phyloP scores from a whole-genome alignment of 2,797 vertebrate species.

The Buceros bicornis region DNA sequence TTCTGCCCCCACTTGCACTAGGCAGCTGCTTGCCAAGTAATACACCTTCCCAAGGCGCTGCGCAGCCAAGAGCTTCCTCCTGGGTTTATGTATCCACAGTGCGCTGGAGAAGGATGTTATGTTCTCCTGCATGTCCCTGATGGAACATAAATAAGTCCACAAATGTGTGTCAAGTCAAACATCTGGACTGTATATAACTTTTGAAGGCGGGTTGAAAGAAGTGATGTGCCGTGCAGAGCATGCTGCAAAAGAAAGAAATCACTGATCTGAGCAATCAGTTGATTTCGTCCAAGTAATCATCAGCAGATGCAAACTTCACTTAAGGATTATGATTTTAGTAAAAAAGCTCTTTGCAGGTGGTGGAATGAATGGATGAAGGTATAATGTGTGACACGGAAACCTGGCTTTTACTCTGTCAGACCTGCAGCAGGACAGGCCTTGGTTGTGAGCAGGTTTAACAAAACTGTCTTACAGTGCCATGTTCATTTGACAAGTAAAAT shows the following conservation, averaged over 20 bases:
- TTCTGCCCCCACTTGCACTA: neutral
- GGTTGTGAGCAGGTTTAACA: neutral
- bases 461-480: neutral
- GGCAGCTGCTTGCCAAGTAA: conserved; percentile 43
- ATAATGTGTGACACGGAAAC: neutral
- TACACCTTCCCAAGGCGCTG: neutral
- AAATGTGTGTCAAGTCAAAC: neutral
- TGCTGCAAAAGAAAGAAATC: neutral
- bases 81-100: neutral
- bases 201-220: neutral
- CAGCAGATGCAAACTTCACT: neutral
- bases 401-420: neutral
- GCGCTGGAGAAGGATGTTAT: neutral
- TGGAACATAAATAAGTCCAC: neutral
- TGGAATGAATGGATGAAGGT: neutral
- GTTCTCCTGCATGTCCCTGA: neutral
- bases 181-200: neutral
- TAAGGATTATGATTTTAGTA: neutral
- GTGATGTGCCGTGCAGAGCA: neutral
- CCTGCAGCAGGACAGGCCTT: neutral
- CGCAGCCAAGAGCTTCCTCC: neutral
- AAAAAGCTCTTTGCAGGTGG: neutral
- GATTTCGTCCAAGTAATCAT: neutral
- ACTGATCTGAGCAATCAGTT: neutral
- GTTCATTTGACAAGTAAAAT: neutral